Evolutionary conservation across 2,113 vertebrate genomes (phyloP).

Genomic region (Alligator mississippiensis): DNA sequence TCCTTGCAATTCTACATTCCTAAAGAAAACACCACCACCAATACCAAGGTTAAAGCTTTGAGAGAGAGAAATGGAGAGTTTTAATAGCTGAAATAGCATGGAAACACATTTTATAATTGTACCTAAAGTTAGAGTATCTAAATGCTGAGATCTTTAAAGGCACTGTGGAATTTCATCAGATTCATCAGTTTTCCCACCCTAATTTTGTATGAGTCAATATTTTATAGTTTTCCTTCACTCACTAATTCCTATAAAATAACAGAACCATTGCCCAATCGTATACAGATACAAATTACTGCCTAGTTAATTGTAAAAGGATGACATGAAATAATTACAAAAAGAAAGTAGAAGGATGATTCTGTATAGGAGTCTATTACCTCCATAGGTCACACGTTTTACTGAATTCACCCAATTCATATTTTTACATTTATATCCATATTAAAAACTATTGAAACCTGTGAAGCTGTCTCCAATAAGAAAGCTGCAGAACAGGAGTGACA

Average conservation of each 20-base stretch:
- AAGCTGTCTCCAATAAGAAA: neutral
- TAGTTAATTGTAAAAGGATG: neutral
- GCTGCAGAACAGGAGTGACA: neutral
- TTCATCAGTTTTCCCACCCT: neutral
- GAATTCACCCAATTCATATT: neutral
- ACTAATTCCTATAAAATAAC: neutral
- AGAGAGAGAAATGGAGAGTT: neutral
- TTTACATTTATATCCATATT: neutral
- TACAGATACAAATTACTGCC: neutral
- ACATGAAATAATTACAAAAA: neutral
- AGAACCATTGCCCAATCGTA: neutral
- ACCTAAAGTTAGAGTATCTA: neutral
- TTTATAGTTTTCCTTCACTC: neutral
- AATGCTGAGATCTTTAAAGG: neutral
- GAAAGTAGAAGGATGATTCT: neutral
- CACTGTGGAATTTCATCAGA: neutral
- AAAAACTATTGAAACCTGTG: neutral
- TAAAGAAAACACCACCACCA: no score
- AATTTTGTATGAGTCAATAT: neutral
- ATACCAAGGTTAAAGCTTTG: no score
- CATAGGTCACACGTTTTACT: neutral
- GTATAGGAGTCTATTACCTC: neutral
- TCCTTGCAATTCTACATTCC: no score
- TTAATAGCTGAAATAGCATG: neutral
- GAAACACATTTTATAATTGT: neutral